Conservation (phyloP, 2,113 vertebrate species). For the Hippocampus zosterae region DNA sequence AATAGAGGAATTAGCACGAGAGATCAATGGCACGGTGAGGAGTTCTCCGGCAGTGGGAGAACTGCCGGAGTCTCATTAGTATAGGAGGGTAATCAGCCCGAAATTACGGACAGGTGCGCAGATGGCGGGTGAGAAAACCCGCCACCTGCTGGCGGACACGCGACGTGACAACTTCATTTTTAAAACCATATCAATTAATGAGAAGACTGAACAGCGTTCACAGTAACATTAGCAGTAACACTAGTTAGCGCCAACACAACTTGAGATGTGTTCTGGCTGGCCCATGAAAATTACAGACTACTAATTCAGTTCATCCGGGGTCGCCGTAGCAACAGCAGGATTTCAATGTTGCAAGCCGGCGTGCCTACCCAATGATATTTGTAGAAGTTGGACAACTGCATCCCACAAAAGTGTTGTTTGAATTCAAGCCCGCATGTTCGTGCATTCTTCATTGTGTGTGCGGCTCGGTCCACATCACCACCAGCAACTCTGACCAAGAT, state of each 20-base stretch:
- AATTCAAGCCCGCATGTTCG: conserved; percentile 1
- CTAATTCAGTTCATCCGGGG: conserved; percentile 23
- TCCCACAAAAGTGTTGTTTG: neutral
- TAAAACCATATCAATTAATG: neutral
- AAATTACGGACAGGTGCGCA: too few species aligned
- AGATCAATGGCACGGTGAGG: too few species aligned
- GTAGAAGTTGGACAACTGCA: neutral
- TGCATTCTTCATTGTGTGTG: conserved; percentile 22
- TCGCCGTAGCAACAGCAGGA: neutral
- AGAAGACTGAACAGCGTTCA: too few species aligned
- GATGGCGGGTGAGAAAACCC: too few species aligned
- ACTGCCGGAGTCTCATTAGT: too few species aligned
- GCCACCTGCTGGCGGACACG: too few species aligned
- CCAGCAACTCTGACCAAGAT: conserved; percentile 25
- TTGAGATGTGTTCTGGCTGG: neutral
- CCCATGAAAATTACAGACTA: neutral
- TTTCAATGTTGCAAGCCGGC: neutral
- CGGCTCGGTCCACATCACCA: conserved; percentile 22
- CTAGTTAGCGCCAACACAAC: neutral
- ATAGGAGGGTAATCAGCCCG: too few species aligned
- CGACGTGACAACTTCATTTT: conserved; percentile 22
- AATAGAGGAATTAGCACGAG: too few species aligned
- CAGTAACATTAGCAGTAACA: conserved; percentile 3
- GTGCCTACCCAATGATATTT: neutral
- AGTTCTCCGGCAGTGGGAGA: too few species aligned